A percentile compares a stretch with the other conserved stretches of the same genome.
Conservation (phyloP, 2,888 invertebrate species). For the Fragum whitleyi region DNA sequence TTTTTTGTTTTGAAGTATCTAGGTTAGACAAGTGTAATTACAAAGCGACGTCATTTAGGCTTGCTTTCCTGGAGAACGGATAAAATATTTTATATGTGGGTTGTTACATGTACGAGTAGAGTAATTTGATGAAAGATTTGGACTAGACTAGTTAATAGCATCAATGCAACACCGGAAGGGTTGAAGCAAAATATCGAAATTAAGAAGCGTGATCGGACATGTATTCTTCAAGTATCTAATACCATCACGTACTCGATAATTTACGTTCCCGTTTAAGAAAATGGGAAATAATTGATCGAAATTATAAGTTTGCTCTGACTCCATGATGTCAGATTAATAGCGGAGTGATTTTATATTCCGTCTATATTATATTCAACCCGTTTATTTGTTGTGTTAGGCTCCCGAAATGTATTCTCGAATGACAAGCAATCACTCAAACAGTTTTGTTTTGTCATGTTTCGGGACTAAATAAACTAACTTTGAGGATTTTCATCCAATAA, state of each 20-base stretch:
- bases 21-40: too few species aligned
- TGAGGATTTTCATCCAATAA: neutral
- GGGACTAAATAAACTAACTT: neutral
- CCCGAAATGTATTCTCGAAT: neutral
- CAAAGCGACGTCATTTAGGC: too few species aligned
- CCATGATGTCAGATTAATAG: neutral
- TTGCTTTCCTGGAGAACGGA: too few species aligned
- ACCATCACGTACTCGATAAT: neutral
- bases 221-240: too few species aligned
- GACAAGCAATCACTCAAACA: neutral
- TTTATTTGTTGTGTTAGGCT: constrained; percentile 1
- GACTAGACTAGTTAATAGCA: too few species aligned
- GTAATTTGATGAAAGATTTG: too few species aligned
- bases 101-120: too few species aligned
- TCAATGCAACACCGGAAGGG: too few species aligned
- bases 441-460: neutral
- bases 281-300: neutral
- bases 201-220: too few species aligned
- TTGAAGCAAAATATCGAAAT: too few species aligned
- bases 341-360: neutral
- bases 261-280: neutral
- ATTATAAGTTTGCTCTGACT: neutral
- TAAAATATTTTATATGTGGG: too few species aligned
- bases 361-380: constrained; percentile 1
- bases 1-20: too few species aligned